Percentiles rank a stretch among this genome's conserved stretches.
Conservation (phyloP, 2,113 vertebrate genomes). For the Scopus umbretta region DNA sequence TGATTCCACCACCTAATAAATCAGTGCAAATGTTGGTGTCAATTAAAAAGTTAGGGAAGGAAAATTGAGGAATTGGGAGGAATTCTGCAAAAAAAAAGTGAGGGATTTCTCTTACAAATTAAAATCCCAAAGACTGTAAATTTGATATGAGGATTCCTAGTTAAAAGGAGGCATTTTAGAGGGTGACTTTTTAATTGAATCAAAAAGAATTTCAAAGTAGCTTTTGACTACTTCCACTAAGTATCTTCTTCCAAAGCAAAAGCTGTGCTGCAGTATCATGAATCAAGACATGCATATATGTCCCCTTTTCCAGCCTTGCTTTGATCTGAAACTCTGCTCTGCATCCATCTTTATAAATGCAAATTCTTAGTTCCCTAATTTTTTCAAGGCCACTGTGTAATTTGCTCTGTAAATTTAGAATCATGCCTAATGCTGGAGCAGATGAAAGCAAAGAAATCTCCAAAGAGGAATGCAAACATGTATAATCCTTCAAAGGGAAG, state of each 20-base stretch:
- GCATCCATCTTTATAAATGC: slow-evolving; percentile 2
- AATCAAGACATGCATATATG: neutral
- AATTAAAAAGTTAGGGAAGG: neutral
- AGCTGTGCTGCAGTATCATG: neutral
- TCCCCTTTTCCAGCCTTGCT: neutral
- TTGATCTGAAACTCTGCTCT: slow-evolving; percentile 18
- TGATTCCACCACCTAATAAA: neutral
- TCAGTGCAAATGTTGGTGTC: neutral
- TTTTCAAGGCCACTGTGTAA: slow-evolving; percentile 16
- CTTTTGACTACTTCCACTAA: neutral
- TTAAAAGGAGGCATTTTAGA: neutral
- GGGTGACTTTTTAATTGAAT: neutral
- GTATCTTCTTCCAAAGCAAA: neutral
- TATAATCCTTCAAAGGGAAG: slow-evolving; percentile 25
- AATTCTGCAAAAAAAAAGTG: neutral
- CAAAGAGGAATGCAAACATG: neutral
- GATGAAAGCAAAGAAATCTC: slow-evolving; percentile 43
- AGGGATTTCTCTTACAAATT: neutral
- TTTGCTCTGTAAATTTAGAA: slow-evolving; percentile 35
- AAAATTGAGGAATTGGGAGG: neutral
- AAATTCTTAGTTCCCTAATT: neutral
- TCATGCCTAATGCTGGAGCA: neutral
- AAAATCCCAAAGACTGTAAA: neutral
- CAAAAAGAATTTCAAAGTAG: neutral
- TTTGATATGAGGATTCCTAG: neutral